These are phyloP conservation scores for Molanna angustata DNA, from an alignment of 2,888 invertebrate species.

Conservation along the genomic window DNA sequence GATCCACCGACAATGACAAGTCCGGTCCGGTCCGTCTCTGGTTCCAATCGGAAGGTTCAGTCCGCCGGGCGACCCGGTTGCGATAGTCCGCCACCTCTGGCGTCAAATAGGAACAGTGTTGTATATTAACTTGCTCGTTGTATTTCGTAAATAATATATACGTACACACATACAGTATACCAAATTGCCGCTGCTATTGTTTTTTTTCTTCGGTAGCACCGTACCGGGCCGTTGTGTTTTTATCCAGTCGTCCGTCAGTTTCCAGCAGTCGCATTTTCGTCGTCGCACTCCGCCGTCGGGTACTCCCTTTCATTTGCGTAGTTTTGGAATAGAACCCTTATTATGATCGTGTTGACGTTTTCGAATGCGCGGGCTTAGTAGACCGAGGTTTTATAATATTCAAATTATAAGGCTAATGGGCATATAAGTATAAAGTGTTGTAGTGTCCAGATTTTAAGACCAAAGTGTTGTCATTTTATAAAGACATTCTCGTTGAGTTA, in stretches of 20 bases:
- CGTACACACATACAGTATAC: conserved; percentile 2
- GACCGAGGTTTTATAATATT: too few species aligned
- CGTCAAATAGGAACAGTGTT: background rate
- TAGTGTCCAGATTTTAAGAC: too few species aligned
- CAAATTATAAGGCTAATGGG: too few species aligned
- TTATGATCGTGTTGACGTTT: too few species aligned
- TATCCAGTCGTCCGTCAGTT: conserved; percentile 3
- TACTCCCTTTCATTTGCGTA: background rate
- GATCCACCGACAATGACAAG: too few species aligned
- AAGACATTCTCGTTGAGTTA: background rate
- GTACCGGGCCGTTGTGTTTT: conserved; percentile 12
- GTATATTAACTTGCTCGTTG: background rate
- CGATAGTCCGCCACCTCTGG: background rate
- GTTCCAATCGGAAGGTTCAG: background rate
- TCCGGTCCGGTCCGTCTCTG: background rate
- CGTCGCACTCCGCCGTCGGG: background rate
- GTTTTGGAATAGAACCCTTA: too few species aligned
- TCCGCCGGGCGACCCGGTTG: background rate
- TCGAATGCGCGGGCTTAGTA: too few species aligned
- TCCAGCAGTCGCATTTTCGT: background rate
- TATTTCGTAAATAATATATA: too few species aligned
- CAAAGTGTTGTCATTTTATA: too few species aligned
- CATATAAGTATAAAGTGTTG: too few species aligned
- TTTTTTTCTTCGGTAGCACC: conserved; percentile 7
- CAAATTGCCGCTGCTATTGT: conserved; percentile 4